These are phyloP conservation scores for Ceratina calcarata DNA, from an alignment of 1,140 invertebrate species.

Conservation along the genomic window DNA sequence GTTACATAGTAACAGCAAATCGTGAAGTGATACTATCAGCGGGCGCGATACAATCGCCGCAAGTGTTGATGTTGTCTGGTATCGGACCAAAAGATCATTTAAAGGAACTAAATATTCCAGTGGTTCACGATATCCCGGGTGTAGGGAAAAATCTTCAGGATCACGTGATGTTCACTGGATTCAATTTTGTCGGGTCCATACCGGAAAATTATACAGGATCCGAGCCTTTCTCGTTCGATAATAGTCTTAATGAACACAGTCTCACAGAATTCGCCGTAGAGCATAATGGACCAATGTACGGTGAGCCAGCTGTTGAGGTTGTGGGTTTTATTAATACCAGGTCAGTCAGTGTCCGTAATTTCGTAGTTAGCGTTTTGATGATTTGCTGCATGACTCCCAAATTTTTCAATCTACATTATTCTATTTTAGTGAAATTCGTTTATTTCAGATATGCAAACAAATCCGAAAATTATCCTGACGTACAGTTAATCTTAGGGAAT, in stretches of 20 bases:
- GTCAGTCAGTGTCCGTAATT: conserved; percentile 66
- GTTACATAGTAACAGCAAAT: conserved; percentile 79
- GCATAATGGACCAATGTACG: conserved; percentile 83
- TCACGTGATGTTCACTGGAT: conserved; percentile 85
- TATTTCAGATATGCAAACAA: conserved; percentile 82
- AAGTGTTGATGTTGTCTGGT: conserved; percentile 91
- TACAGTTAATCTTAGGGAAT: conserved; percentile 85
- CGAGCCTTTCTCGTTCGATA: conserved; percentile 79
- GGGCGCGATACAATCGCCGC: conserved; percentile 87
- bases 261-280: conserved; percentile 82
- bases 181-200: conserved; percentile 81
- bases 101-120: conserved; percentile 80
- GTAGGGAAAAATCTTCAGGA: conserved; percentile 92
- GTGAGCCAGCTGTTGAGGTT: conserved; percentile 85
- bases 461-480: conserved; percentile 82
- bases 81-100: conserved; percentile 85
- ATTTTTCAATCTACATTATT: background rate
- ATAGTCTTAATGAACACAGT: conserved; percentile 79
- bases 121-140: conserved; percentile 82
- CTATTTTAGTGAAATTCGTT: background rate
- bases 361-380: too few species aligned
- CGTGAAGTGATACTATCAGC: conserved; percentile 84
- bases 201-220: conserved; percentile 62
- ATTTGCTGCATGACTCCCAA: background rate
- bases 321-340: conserved; percentile 89